Evolutionary conservation across 1,140 invertebrate genomes (phyloP), one percentile per base, ranked within the genome.

Genomic region (Drosophila obscura): DNA sequence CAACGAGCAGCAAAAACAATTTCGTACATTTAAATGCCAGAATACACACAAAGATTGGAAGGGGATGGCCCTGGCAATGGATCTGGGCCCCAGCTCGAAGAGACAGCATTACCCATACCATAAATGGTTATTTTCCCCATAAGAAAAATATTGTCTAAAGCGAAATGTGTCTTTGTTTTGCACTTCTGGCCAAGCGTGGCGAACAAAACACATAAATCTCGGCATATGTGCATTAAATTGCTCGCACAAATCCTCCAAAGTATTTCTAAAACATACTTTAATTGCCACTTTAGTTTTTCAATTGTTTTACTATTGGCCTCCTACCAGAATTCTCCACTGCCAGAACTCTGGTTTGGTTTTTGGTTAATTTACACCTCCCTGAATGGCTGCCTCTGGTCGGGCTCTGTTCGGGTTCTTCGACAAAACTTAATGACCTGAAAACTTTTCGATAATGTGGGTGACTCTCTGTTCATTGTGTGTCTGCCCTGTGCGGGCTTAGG

Each of bases 371-470:
- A 50, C 69, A 66, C 75, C 69, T 80, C 53, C 52, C 11, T 31
- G 39, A 41, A 45, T 15, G 50, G 39, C 35, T 67, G 67, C 31
- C 46, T 48, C 8, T 31, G 28, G 8, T 31, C 28, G 28, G 28
- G 7, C 35, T 69, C 43, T 60, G 57, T 44, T 59, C 52, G 31
- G 73, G 66, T 74, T 65, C 31, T 41, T n/a, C 48, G 80, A 66
- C 78, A 79, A 39, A 90, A 90, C 87, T 90, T 90, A 90, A 90
- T 90, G 87, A 90, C 87, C 72, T 68, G 87, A 90, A 90, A 90
- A 90, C 78, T 85, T 77, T 82, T 85, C 87, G 87, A 90, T 90
- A 90, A 90, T 77, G 67, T 85, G 78, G 63, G 65, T 64, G 68
- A 74, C 62, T 59, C 49, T 39, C 35, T 59, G 44, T 74, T 57